Conservation (phyloP, 2,113 vertebrate genomes). For the Erythrolamprus reginae region DNA sequence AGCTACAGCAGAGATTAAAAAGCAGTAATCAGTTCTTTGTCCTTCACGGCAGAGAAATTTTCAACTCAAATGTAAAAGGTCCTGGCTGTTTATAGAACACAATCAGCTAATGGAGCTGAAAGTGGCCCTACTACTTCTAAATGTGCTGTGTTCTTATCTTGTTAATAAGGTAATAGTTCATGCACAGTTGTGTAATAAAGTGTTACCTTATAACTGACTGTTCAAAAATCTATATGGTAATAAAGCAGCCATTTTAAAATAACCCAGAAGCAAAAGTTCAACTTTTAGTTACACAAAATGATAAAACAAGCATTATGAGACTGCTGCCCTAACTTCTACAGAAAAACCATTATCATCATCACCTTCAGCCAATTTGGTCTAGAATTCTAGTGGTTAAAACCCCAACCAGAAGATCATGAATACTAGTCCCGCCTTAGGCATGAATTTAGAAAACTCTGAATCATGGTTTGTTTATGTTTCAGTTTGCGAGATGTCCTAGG, state of each 20-base stretch:
- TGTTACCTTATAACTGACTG: constrained; percentile 54
- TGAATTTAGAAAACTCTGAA: neutral
- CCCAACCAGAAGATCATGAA: neutral
- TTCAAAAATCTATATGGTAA: constrained; percentile 63
- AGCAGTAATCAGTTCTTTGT: constrained; percentile 34
- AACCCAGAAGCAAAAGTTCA: constrained; percentile 47
- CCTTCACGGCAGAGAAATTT: constrained; percentile 16
- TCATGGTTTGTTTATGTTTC: neutral
- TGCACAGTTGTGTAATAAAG: constrained; percentile 62
- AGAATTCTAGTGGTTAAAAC: neutral
- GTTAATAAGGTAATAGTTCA: constrained; percentile 52
- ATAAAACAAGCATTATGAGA: neutral
- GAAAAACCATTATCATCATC: neutral
- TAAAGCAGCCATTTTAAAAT: constrained; percentile 42
- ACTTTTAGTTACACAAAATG: neutral
- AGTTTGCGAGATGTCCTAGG: neutral
- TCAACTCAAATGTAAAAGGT: neutral
- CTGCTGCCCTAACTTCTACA: neutral
- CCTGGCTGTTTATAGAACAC: neutral
- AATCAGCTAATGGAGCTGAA: neutral
- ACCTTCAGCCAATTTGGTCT: neutral
- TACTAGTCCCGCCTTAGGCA: neutral
- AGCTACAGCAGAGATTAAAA: neutral
- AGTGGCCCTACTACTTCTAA: constrained; percentile 13
- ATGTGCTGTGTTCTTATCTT: constrained; percentile 25